Evolutionary conservation across 2,888 invertebrate genomes (phyloP).

Genomic region (Ectemnius continuus): DNA sequence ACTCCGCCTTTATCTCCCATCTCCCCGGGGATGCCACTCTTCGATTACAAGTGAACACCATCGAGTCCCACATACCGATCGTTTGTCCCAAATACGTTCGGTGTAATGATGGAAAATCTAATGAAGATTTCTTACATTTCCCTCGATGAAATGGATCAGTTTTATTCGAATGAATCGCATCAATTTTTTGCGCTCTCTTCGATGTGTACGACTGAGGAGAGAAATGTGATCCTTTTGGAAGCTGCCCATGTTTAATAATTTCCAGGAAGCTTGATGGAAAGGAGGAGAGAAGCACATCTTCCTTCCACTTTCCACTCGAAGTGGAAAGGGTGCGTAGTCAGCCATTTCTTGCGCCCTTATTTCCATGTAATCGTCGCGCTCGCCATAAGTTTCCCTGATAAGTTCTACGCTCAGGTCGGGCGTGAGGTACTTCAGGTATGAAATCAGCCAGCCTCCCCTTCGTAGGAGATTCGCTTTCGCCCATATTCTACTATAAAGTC

Average conservation of each 20-base stretch:
- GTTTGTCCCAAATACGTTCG: not conserved
- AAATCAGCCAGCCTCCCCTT: conserved; percentile 60
- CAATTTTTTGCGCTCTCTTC: too few species aligned
- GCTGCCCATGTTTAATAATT: conserved; percentile 68
- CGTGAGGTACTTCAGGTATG: conserved; percentile 56
- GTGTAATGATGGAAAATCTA: conserved; percentile 24
- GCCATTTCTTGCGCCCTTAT: conserved; percentile 16
- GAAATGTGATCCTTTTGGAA: conserved; percentile 38
- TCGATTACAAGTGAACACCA: not conserved
- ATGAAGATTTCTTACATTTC: too few species aligned
- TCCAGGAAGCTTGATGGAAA: conserved; percentile 43
- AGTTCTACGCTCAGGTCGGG: conserved; percentile 23
- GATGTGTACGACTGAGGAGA: not conserved
- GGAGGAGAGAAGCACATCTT: conserved; percentile 3
- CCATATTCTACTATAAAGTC: not conserved
- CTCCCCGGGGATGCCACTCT: conserved; percentile 1
- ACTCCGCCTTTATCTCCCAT: conserved; percentile 4
- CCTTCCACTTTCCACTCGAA: not conserved
- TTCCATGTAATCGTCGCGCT: conserved; percentile 25
- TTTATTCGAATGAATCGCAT: too few species aligned
- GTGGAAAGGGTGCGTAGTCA: not conserved
- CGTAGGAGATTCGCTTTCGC: conserved; percentile 20
- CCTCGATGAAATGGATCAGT: too few species aligned
- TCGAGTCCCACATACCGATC: too few species aligned
- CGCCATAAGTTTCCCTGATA: conserved; percentile 43